A percentile compares a stretch with the other conserved stretches of the same genome.
Evolutionary conservation across 1,140 invertebrate species (phyloP).

Genomic region (Triops longicaudatus): DNA sequence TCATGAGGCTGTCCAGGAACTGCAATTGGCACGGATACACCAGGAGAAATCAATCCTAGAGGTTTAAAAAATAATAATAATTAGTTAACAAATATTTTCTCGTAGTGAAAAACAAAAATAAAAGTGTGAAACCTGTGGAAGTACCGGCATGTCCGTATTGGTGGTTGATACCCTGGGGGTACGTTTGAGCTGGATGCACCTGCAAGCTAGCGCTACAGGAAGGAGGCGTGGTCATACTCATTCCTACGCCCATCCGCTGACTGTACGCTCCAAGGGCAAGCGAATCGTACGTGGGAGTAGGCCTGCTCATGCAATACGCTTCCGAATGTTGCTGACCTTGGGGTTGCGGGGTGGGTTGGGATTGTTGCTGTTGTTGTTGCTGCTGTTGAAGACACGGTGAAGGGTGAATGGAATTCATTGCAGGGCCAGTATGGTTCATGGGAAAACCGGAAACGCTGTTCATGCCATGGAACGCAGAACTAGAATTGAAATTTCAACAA

Average conservation of each 20-base stretch:
- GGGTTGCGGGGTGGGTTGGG: not conserved
- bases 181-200: constrained; percentile 11
- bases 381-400: constrained; percentile 18
- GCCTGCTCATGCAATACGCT: constrained; percentile 20
- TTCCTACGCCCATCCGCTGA: constrained; percentile 22
- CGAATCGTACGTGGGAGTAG: constrained; percentile 15
- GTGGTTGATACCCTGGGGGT: constrained; percentile 26
- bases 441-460: constrained; percentile 23
- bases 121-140: constrained; percentile 5
- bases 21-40: constrained; percentile 59
- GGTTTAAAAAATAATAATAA: constrained; percentile 17
- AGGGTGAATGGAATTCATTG: constrained; percentile 17
- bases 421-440: constrained; percentile 23
- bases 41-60: constrained; percentile 57
- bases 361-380: constrained; percentile 14
- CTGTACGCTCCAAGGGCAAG: not conserved
- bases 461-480: constrained; percentile 28
- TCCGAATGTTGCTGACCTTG: constrained; percentile 17
- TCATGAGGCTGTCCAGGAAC: constrained; percentile 55
- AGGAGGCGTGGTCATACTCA: constrained; percentile 21
- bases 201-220: not conserved
- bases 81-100: not conserved
- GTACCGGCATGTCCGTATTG: constrained; percentile 28
- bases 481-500: not conserved
- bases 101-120: not conserved